Percentiles rank a stretch among this genome's conserved stretches.
Evolutionary conservation across 2,888 invertebrate genomes (phyloP).

Genomic region (Archaeoteleia sp.): DNA sequence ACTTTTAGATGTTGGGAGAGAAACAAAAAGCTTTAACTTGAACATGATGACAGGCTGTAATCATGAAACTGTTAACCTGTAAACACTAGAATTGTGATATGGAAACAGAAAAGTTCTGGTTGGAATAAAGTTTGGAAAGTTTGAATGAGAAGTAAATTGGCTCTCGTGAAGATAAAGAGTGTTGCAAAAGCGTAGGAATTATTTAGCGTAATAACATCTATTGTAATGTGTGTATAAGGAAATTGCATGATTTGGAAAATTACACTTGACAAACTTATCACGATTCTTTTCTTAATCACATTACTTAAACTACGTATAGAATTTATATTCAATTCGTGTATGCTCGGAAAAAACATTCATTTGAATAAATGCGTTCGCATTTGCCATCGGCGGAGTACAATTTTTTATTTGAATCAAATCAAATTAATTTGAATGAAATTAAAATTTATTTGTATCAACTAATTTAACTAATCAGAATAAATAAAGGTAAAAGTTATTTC

Average conservation of each 20-base stretch:
- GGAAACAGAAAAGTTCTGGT: conserved; percentile 49
- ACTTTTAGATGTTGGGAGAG: conserved; percentile 19
- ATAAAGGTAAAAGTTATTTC: too few relatives aligned
- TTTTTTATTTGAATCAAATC: too few relatives aligned
- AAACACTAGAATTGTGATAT: conserved; percentile 50
- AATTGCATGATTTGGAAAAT: conserved; percentile 27
- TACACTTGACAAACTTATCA: conserved; percentile 28
- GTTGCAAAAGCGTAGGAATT: conserved; percentile 41
- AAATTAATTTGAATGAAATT: too few relatives aligned
- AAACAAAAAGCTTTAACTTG: conserved; percentile 35
- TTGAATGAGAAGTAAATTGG: conserved; percentile 50
- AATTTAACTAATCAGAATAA: too few relatives aligned
- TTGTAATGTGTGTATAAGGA: conserved; percentile 31
- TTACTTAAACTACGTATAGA: not conserved
- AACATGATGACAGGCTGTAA: conserved; percentile 41
- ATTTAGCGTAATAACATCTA: conserved; percentile 44
- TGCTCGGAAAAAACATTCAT: too few relatives aligned
- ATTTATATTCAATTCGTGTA: too few relatives aligned
- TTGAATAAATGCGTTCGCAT: too few relatives aligned
- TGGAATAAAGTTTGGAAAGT: conserved; percentile 44
- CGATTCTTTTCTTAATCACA: conserved; percentile 13
- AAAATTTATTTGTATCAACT: too few relatives aligned
- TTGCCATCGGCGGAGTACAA: too few relatives aligned
- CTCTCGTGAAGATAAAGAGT: conserved; percentile 42
- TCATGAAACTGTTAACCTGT: conserved; percentile 51